Percentiles rank a stretch among this genome's conserved stretches.
These are phyloP conservation scores for Barbus barbus DNA, from an alignment of 2,113 vertebrate genomes.

Conservation along the genomic window DNA sequence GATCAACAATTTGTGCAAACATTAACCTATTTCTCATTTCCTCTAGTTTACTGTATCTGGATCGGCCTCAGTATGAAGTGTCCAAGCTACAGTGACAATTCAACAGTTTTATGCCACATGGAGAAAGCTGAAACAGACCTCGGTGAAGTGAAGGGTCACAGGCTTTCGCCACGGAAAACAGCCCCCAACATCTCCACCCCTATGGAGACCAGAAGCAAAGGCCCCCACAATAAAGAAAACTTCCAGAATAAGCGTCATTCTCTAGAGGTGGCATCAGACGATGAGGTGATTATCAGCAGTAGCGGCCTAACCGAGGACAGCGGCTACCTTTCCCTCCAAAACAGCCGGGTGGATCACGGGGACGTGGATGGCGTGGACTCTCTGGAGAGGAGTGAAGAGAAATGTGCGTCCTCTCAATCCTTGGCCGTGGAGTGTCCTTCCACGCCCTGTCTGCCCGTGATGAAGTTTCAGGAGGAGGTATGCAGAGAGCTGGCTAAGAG, in stretches of 20 bases:
- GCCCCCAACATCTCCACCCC: slow-evolving; percentile 19
- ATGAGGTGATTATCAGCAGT: slow-evolving; percentile 38
- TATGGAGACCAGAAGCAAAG: slow-evolving; percentile 15
- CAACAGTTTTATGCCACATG: not conserved
- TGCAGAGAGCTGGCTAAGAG: slow-evolving; percentile 82
- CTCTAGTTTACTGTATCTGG: not conserved
- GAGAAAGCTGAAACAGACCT: slow-evolving; percentile 18
- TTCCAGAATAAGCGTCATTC: slow-evolving; percentile 20
- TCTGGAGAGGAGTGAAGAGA: slow-evolving; percentile 9
- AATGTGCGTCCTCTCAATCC: not conserved
- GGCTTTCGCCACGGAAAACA: slow-evolving; percentile 1
- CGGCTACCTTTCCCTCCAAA: slow-evolving; percentile 74
- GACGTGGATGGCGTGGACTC: slow-evolving; percentile 22
- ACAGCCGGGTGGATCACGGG: slow-evolving; percentile 63
- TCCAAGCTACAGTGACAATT: slow-evolving; percentile 2
- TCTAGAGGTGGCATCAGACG: slow-evolving; percentile 22
- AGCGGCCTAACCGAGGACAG: slow-evolving; percentile 68
- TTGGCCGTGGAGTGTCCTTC: not conserved
- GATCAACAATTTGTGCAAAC: not conserved
- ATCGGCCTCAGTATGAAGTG: slow-evolving; percentile 47
- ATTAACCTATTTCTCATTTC: not conserved
- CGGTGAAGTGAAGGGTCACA: not conserved
- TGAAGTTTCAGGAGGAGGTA: slow-evolving; percentile 81
- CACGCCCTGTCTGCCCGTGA: slow-evolving; percentile 72
- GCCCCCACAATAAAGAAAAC: slow-evolving; percentile 73